Conservation (phyloP, 2,113 vertebrate species). For the Rhadina sibilatrix region DNA sequence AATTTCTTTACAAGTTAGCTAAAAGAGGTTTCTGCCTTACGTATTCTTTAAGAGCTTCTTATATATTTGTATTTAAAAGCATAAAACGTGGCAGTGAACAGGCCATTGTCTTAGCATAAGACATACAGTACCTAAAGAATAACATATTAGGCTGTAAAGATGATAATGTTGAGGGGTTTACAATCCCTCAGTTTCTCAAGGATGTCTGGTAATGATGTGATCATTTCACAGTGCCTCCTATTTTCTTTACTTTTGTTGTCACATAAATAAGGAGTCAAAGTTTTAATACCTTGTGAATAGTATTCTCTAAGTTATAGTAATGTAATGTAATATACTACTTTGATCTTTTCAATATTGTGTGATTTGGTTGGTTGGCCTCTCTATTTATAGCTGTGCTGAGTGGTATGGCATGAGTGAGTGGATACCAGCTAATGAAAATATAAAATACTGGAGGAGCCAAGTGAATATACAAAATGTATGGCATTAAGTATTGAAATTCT, state of each 20-base stretch:
- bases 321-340: conserved; percentile 59
- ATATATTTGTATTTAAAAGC: background rate
- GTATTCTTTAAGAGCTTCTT: background rate
- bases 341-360: conserved; percentile 72
- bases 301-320: conserved; percentile 71
- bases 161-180: conserved; percentile 5
- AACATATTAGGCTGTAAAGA: background rate
- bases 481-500: conserved; percentile 47
- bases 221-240: background rate
- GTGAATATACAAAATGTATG: conserved; percentile 45
- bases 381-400: conserved; percentile 70
- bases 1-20: background rate
- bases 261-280: conserved; percentile 62
- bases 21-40: background rate
- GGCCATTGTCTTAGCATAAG: background rate
- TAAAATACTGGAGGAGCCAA: conserved; percentile 55
- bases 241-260: conserved; percentile 60
- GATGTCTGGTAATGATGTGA: background rate
- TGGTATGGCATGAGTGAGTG: conserved; percentile 44
- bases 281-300: conserved; percentile 61
- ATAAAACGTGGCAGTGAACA: background rate
- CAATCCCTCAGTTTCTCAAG: background rate
- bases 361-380: conserved; percentile 69
- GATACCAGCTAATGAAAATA: conserved; percentile 70
- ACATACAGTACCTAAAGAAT: background rate